Percentiles rank a stretch among this genome's conserved stretches.
Conservation (phyloP, 2,113 vertebrate genomes). For the Ammodytes dubius region DNA sequence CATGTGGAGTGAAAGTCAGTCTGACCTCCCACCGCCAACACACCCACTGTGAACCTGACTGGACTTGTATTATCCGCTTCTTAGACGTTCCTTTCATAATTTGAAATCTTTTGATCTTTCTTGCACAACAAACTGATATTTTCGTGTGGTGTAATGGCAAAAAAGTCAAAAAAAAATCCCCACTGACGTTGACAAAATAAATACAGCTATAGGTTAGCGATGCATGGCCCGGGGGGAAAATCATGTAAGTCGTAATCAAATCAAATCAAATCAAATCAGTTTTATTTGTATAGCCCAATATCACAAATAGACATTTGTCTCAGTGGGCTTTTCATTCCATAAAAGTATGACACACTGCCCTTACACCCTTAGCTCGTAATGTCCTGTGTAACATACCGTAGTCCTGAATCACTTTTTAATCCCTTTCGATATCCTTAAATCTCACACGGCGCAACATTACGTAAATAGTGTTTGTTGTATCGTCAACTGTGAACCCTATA, state of each 20-base stretch:
- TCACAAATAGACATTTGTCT: too few species aligned
- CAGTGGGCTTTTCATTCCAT: too few species aligned
- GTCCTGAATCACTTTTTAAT: slow-evolving; percentile 13
- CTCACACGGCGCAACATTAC: background rate
- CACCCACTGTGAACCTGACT: slow-evolving; percentile 25
- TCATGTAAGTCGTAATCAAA: too few species aligned
- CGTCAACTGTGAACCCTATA: too few species aligned
- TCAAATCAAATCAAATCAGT: background rate
- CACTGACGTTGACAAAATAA: background rate
- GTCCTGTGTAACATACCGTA: background rate
- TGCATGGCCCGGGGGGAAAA: background rate
- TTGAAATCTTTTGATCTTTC: slow-evolving; percentile 55
- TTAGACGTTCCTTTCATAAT: background rate
- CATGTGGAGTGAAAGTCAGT: slow-evolving; percentile 56
- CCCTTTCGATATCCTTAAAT: background rate
- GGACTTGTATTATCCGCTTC: slow-evolving; percentile 25
- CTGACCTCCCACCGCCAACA: slow-evolving; percentile 40
- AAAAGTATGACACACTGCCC: too few species aligned
- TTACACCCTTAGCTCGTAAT: too few species aligned
- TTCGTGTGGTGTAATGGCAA: background rate
- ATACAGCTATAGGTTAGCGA: background rate
- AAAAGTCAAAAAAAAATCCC: slow-evolving; percentile 41
- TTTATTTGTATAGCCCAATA: too few species aligned
- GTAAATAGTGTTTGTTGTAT: background rate
- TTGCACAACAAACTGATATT: slow-evolving; percentile 46